These are phyloP conservation scores for Ganaspis sp. DNA, from an alignment of 1,140 invertebrate genomes.

Conservation along the genomic window DNA sequence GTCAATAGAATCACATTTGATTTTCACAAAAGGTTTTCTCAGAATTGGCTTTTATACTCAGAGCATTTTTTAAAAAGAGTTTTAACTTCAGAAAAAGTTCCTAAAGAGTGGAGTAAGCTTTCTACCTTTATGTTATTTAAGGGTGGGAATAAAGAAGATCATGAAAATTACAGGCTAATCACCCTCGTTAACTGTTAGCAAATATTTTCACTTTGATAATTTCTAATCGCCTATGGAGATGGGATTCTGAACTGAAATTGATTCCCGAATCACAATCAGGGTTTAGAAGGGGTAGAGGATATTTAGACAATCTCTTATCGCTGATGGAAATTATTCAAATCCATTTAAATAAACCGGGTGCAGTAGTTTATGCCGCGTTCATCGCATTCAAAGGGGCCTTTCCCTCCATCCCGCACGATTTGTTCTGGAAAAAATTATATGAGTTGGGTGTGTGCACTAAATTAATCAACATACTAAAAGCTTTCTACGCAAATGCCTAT, in stretches of 20 bases:
- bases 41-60: constrained; percentile 34
- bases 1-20: constrained; percentile 32
- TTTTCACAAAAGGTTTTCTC: constrained; percentile 39
- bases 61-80: constrained; percentile 35
- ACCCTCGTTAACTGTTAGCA: constrained; percentile 44
- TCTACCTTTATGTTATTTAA: constrained; percentile 42
- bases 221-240: constrained; percentile 34
- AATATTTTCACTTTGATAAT: constrained; percentile 53
- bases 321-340: constrained; percentile 46
- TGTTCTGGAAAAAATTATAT: not conserved
- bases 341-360: not conserved
- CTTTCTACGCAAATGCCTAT: not conserved
- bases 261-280: constrained; percentile 52
- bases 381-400: not conserved
- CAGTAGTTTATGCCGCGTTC: not conserved
- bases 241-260: constrained; percentile 43
- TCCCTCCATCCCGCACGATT: not conserved
- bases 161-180: constrained; percentile 53
- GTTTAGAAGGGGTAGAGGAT: constrained; percentile 46
- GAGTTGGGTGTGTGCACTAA: not conserved
- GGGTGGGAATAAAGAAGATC: constrained; percentile 43
- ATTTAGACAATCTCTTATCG: constrained; percentile 51
- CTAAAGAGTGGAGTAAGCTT: constrained; percentile 21
- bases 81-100: constrained; percentile 24
- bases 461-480: not conserved